phyloP scores from a whole-genome alignment of 1,140 invertebrate species.

The Sitobion miscanthi region DNA sequence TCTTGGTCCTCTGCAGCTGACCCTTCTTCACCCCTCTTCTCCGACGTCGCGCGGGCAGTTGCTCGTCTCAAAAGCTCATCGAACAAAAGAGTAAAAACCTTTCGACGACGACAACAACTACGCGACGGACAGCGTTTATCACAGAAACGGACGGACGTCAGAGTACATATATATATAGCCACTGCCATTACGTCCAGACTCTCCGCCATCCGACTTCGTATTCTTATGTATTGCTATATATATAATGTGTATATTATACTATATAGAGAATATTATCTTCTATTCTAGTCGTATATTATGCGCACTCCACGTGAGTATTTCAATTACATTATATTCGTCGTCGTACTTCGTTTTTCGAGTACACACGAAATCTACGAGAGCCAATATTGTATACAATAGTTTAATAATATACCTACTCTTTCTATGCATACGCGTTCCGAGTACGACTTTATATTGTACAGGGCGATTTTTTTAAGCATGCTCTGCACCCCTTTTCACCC shows the following conservation, averaged over 20 bases:
- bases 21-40: neutral
- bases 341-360: neutral
- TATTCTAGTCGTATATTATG: neutral
- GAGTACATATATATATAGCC: neutral
- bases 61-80: neutral
- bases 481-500: no score
- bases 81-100: slow-evolving; percentile 33
- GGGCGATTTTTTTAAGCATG: no score
- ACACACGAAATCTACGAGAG: neutral
- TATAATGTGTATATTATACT: neutral
- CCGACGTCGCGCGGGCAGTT: neutral
- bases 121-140: slow-evolving; percentile 29
- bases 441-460: neutral
- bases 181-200: neutral
- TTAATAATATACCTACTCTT: neutral
- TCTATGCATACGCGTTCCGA: neutral
- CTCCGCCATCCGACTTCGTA: neutral
- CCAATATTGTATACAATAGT: neutral
- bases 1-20: neutral
- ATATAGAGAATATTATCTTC: neutral
- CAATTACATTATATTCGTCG: neutral
- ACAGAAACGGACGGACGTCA: slow-evolving; percentile 14
- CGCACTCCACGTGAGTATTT: neutral
- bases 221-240: neutral
- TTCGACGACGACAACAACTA: neutral